Percentiles rank a stretch among this genome's conserved stretches.
These are phyloP conservation scores for Climacteris rufus DNA, from an alignment of 2,113 vertebrate species.

Conservation along the genomic window DNA sequence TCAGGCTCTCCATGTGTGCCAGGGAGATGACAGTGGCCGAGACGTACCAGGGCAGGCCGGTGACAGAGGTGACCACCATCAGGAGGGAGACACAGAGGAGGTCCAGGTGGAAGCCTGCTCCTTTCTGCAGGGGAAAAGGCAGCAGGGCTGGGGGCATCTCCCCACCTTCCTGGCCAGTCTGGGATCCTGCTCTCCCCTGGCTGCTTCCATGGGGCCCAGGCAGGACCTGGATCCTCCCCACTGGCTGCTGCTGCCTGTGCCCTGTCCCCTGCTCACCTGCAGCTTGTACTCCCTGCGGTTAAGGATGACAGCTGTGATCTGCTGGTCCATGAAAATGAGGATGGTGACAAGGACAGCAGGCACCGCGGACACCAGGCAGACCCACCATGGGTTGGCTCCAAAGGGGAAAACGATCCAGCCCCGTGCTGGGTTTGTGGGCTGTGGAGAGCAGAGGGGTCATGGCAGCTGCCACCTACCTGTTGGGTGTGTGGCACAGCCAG, in stretches of 20 bases:
- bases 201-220: background rate
- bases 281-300: slow-evolving; percentile 77
- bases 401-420: slow-evolving; percentile 75
- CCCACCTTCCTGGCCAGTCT: background rate
- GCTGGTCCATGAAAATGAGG: slow-evolving; percentile 84
- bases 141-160: background rate
- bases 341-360: slow-evolving; percentile 77
- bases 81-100: slow-evolving; percentile 77
- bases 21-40: slow-evolving; percentile 79
- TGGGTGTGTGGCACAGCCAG: rapidly evolving
- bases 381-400: slow-evolving; percentile 77
- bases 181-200: background rate
- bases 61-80: slow-evolving; percentile 67
- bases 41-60: slow-evolving; percentile 80
- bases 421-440: slow-evolving; percentile 68
- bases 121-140: slow-evolving; percentile 66
- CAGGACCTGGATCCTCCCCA: background rate
- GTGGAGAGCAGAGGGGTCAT: background rate
- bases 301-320: slow-evolving; percentile 81
- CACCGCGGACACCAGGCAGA: slow-evolving; percentile 63
- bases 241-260: background rate
- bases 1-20: slow-evolving; percentile 81
- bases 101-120: slow-evolving; percentile 81
- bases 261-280: slow-evolving; percentile 48
- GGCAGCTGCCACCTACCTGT: background rate